These are phyloP conservation scores for Tolmerus cingulatus DNA, from an alignment of 2,888 invertebrate genomes.

Conservation along the genomic window DNA sequence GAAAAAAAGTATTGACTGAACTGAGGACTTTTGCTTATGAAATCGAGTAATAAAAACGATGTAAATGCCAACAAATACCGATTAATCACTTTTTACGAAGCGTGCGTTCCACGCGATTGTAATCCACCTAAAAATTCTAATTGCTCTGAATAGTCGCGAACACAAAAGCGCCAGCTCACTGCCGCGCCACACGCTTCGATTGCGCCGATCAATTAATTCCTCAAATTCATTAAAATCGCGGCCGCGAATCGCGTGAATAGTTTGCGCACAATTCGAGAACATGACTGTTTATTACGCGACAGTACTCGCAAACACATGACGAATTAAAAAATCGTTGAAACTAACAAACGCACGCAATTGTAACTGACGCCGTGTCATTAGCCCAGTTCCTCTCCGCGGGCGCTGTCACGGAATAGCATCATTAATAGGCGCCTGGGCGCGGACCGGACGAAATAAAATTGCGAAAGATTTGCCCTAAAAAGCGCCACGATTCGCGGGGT, in stretches of 20 bases:
- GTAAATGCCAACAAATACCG: background rate
- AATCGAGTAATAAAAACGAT: background rate
- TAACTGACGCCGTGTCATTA: background rate
- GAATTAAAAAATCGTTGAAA: background rate
- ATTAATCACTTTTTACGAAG: background rate
- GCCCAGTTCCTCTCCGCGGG: background rate
- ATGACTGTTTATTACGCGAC: background rate
- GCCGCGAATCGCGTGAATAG: background rate
- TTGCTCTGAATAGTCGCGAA: background rate
- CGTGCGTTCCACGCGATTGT: background rate
- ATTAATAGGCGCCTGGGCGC: background rate
- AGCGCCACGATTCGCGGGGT: background rate
- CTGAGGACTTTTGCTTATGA: background rate
- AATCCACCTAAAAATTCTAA: background rate
- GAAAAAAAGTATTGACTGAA: background rate
- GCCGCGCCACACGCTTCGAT: background rate
- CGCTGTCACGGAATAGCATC: background rate
- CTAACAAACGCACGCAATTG: background rate
- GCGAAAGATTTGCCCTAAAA: background rate
- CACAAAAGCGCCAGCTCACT: background rate
- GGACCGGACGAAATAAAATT: background rate
- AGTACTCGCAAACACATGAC: background rate
- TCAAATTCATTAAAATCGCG: background rate
- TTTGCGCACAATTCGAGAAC: background rate
- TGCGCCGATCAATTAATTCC: background rate